Percentiles rank a stretch among this genome's conserved stretches.
Conservation (phyloP, 92 coral and sea anemone species). For the Galaxea fascicularis region DNA sequence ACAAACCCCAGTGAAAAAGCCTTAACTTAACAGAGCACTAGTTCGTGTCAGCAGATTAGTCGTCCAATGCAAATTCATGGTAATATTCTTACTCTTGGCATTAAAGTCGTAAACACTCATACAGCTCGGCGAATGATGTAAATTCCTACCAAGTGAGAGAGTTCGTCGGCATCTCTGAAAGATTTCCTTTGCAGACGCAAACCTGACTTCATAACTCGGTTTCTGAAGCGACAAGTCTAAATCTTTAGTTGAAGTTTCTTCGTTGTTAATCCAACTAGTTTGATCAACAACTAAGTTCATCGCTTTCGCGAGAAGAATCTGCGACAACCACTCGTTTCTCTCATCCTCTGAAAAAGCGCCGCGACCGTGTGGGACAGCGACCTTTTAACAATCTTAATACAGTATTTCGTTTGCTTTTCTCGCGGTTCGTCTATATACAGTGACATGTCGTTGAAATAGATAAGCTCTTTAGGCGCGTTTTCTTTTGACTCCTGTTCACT, state of each 20-base stretch:
- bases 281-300: constrained; percentile 75
- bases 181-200: constrained; percentile 68
- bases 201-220: no score
- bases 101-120: no score
- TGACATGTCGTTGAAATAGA: no score
- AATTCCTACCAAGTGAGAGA: constrained; percentile 47
- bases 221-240: constrained; percentile 40
- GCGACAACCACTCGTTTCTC: constrained; percentile 84
- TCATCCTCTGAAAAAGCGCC: constrained; percentile 67
- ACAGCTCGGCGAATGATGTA: constrained; percentile 32
- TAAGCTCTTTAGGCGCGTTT: no score
- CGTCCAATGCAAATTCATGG: no score
- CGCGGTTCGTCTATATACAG: no score
- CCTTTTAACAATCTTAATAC: constrained; percentile 73
- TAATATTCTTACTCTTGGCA: no score
- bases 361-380: constrained; percentile 30
- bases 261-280: constrained; percentile 61
- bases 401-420: no score
- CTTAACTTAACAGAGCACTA: no score
- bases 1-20: no score
- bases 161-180: constrained; percentile 68
- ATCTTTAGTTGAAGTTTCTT: constrained; percentile 2
- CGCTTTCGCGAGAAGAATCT: constrained; percentile 85
- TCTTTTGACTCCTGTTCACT: no score
- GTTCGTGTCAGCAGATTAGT: no score